A percentile compares a stretch with the other conserved stretches of the same genome.
Evolutionary conservation across 30 jellyfish, hydroid and myxozoan genomes (phyloP).

Genomic region (Hydra vulgaris): DNA sequence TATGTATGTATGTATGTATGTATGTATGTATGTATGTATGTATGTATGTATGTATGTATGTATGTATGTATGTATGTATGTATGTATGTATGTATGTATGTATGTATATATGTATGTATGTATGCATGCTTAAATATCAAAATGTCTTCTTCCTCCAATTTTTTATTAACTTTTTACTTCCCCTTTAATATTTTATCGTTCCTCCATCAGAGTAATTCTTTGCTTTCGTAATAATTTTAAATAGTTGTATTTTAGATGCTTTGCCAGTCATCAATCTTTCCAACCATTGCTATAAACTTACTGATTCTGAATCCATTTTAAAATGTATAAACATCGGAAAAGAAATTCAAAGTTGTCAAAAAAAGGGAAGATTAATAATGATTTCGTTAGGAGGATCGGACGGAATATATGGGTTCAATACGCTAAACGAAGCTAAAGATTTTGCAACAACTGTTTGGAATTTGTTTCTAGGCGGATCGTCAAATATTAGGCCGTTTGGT

Average conservation of each 20-base stretch:
- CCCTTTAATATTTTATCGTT: too few species aligned
- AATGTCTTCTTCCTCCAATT: too few species aligned
- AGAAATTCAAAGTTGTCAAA: slow-evolving; percentile 16
- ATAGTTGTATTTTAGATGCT: not conserved
- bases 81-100: too few species aligned
- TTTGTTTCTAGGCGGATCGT: slow-evolving; percentile 31
- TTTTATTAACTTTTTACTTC: not conserved
- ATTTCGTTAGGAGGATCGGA: slow-evolving; percentile 45
- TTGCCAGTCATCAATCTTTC: slow-evolving; percentile 32
- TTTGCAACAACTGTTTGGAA: slow-evolving; percentile 38
- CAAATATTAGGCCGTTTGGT: slow-evolving; percentile 15
- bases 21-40: too few species aligned
- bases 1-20: too few species aligned
- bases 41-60: too few species aligned
- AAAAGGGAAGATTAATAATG: slow-evolving; percentile 20
- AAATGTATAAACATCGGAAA: slow-evolving; percentile 15
- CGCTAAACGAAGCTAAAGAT: not conserved
- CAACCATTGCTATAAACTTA: slow-evolving; percentile 27
- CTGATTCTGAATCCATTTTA: slow-evolving; percentile 10
- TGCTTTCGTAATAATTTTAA: not conserved
- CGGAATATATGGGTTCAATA: slow-evolving; percentile 25
- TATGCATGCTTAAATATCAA: too few species aligned
- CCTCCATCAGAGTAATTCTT: too few species aligned
- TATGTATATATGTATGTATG: too few species aligned
- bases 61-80: too few species aligned